Conservation (phyloP, 2,113 vertebrate species). For the Haplochromis burtoni region DNA sequence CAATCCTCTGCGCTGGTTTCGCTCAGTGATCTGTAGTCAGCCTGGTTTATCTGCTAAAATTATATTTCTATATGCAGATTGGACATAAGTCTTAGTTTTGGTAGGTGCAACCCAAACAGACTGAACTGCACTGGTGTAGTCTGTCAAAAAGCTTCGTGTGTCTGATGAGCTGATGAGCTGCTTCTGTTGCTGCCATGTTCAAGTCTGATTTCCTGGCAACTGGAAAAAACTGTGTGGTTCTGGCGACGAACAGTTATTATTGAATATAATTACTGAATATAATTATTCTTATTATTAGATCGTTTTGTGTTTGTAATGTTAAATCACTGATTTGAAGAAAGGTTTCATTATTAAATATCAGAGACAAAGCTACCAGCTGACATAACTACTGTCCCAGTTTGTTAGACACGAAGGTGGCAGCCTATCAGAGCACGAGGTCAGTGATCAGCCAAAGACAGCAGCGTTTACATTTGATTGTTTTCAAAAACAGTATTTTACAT, state of each 20-base stretch:
- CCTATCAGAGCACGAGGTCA: neutral
- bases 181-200: neutral
- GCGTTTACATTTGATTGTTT: neutral
- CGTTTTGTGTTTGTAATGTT: neutral
- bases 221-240: neutral
- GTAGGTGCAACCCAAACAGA: neutral
- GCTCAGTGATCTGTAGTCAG: neutral
- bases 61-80: neutral
- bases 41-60: accelerated
- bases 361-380: neutral
- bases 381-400: neutral
- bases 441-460: neutral
- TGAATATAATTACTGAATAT: neutral
- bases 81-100: neutral
- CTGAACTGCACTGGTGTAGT: neutral
- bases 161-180: neutral
- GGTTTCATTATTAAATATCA: neutral
- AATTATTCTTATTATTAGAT: neutral
- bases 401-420: neutral
- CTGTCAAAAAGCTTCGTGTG: neutral
- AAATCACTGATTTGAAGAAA: neutral
- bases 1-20: accelerated
- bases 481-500: neutral
- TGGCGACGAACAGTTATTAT: neutral
- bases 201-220: neutral